Evolutionary conservation across 2,113 vertebrate species (phyloP).

Genomic region (Psittacula cyanocephala): DNA sequence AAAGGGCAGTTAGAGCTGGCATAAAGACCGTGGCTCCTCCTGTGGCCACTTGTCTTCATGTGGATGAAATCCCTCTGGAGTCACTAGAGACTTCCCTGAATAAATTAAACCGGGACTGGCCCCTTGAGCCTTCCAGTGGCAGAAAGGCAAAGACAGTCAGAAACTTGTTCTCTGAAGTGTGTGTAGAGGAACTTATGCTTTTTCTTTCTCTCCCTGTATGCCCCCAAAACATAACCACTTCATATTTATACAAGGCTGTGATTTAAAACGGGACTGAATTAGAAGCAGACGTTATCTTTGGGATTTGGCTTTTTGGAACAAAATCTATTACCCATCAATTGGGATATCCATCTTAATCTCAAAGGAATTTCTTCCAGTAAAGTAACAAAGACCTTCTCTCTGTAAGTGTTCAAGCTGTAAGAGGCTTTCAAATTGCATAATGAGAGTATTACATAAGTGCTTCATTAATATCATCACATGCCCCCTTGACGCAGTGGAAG

Average conservation of each 20-base stretch:
- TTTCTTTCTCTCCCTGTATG: neutral
- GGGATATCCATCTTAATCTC: slow-evolving; percentile 31
- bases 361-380: neutral
- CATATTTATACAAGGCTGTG: neutral
- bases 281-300: slow-evolving; percentile 7
- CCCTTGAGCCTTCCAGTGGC: neutral
- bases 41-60: neutral
- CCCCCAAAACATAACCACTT: neutral
- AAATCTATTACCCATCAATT: neutral
- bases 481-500: neutral
- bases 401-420: slow-evolving; percentile 6
- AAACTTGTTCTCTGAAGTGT: neutral
- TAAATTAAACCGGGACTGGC: neutral
- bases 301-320: slow-evolving; percentile 3
- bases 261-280: neutral
- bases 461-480: neutral
- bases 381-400: slow-evolving; percentile 23
- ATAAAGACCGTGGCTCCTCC: neutral
- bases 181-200: neutral
- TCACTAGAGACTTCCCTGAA: neutral
- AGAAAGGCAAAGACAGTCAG: neutral
- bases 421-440: slow-evolving; percentile 32
- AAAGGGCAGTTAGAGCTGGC: neutral
- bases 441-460: neutral
- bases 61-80: neutral